These are phyloP conservation scores for Hydraecia micacea DNA, from an alignment of 2,888 invertebrate species.

Conservation along the genomic window DNA sequence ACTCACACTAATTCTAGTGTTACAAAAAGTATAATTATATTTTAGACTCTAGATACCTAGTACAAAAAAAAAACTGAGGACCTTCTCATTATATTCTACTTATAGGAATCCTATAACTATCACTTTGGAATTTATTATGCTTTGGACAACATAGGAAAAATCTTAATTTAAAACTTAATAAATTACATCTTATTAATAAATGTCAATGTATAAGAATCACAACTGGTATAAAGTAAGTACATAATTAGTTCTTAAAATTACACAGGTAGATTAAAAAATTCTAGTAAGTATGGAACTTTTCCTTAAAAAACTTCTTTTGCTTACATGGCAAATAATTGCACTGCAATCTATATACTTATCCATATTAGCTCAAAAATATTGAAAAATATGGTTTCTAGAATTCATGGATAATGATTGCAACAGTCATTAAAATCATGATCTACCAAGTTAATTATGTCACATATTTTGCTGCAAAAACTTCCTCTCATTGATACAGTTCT, in stretches of 20 bases:
- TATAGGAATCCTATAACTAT: constrained; percentile 3
- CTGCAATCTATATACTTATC: background rate
- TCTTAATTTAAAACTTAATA: constrained; percentile 5
- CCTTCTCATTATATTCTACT: background rate
- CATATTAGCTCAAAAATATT: background rate
- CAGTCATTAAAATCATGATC: background rate
- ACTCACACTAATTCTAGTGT: background rate
- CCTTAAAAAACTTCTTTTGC: no score
- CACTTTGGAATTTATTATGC: constrained; percentile 58
- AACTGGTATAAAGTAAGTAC: constrained; percentile 17
- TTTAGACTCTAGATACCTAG: background rate
- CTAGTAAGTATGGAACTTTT: no score
- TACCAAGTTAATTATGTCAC: constrained; percentile 63
- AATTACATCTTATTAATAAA: constrained; percentile 16
- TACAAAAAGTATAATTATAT: background rate
- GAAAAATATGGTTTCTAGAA: background rate
- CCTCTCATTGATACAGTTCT: constrained; percentile 88
- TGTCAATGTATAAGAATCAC: constrained; percentile 20
- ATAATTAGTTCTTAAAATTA: constrained; percentile 1
- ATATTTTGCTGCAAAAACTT: constrained; percentile 88
- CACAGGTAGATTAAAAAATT: background rate
- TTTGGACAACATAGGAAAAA: constrained; percentile 48
- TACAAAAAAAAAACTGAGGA: background rate
- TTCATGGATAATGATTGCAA: background rate
- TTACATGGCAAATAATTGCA: background rate